These are phyloP conservation scores for Trichonephila clavipes DNA, from an alignment of 1,140 invertebrate genomes.

Conservation along the genomic window DNA sequence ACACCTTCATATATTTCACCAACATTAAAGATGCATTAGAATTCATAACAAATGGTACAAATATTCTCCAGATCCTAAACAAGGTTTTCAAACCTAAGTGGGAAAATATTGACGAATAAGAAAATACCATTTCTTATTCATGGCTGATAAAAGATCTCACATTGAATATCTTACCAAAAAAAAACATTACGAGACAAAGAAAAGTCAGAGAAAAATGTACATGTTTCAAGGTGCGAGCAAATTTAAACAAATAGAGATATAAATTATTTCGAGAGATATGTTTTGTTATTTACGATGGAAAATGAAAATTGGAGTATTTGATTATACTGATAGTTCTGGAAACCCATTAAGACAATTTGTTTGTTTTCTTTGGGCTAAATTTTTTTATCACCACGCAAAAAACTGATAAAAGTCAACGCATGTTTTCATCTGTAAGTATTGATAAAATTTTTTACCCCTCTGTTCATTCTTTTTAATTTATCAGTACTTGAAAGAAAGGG, in stretches of 20 bases:
- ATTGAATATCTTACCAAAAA: no score
- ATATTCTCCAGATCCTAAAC: not conserved
- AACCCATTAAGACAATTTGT: constrained; percentile 35
- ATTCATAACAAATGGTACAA: constrained; percentile 8
- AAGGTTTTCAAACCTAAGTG: not conserved
- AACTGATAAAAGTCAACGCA: constrained; percentile 11
- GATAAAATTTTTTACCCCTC: constrained; percentile 28
- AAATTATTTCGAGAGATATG: not conserved
- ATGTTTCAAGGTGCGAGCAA: not conserved
- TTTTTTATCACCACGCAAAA: not conserved
- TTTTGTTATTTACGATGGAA: not conserved
- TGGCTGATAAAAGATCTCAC: not conserved
- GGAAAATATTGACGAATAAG: not conserved
- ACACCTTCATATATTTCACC: not conserved
- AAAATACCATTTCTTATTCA: not conserved
- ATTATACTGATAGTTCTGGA: constrained; percentile 31
- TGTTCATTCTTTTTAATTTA: constrained; percentile 34
- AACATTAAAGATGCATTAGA: constrained; percentile 45
- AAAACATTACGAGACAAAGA: no score
- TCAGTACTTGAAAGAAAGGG: constrained; percentile 34
- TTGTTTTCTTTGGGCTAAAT: constrained; percentile 27
- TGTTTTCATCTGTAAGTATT: constrained; percentile 21
- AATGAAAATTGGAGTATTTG: not conserved
- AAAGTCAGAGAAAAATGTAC: no score
- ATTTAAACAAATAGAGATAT: not conserved